Base-by-base conservation (phyloP, 2,888 invertebrate genomes). In the Meliscaeva auricollis region DNA sequence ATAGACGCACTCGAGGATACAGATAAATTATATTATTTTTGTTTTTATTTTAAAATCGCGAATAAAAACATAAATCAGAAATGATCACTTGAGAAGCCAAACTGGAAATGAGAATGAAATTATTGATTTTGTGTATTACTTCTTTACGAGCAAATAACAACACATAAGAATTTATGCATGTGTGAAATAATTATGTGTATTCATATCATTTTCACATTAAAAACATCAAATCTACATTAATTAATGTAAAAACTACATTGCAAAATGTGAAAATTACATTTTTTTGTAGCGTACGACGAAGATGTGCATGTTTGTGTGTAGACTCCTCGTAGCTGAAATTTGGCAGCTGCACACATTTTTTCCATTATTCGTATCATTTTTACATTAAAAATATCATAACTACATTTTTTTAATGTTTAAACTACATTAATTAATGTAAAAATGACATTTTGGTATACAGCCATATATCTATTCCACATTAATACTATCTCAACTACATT, bases 21-120 rank as follows among this genome's bases (percentile, higher is more conserved):
- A 46, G 46, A 46, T n/a, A 46, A 13, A 46, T 4, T 17, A 46
- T 5, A 3, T 46, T 2, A 13, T 17, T n/a, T n/a, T n/a, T n/a
- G n/a, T 46, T n/a, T 2, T 17, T 46, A 46, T n/a, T 17, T 17
- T n/a, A 46, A 46, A 46, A 46, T 46, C 46, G 3, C 46, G 46
- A 46, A 8, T 17, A 2, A 46, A 46, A 46, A 17, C 2, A 46
- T 46, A 7, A 46, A 46, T 4, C 46, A n/a, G 46, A 46, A 46
- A 7, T n/a, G 46, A 46, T 46, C 46, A 46, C 46, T 46, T 4
- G 46, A 46, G 46, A 46, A 46, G 46, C 46, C 46, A 46, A 46
- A 46, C 17, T 46, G 46, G n/a, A n/a, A 46, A 46, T 46, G 46
- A 17, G 46, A 46, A 46, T 46, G 46, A 46, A 13, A 46, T n/a